These are phyloP conservation scores for Cyanistes caeruleus DNA, from an alignment of 2,113 vertebrate species.

Conservation along the genomic window DNA sequence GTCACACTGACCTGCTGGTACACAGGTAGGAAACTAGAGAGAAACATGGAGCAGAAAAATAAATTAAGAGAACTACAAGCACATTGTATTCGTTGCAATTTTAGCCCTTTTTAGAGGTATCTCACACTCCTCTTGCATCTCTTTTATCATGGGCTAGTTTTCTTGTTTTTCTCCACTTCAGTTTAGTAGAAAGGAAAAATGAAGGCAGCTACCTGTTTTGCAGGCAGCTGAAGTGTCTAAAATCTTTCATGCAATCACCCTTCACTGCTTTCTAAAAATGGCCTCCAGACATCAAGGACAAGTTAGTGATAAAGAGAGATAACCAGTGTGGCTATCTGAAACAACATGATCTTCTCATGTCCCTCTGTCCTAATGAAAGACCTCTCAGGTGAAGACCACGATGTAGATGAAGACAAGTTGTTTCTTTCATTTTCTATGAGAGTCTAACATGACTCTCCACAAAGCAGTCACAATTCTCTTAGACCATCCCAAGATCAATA, in stretches of 20 bases:
- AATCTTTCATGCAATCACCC: background rate
- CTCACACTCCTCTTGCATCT: background rate
- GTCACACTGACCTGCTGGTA: background rate
- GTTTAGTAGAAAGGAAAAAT: background rate
- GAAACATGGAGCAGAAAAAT: background rate
- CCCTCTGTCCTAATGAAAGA: constrained; percentile 9
- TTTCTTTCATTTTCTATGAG: background rate
- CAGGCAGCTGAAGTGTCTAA: background rate
- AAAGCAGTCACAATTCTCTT: constrained; percentile 12
- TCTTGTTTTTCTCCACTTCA: background rate
- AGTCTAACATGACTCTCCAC: background rate
- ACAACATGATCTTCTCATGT: background rate
- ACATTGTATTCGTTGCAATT: background rate
- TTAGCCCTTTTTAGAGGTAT: background rate
- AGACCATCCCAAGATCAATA: background rate
- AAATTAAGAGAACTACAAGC: background rate
- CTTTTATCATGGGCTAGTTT: background rate
- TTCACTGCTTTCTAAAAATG: background rate
- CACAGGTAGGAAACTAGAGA: background rate
- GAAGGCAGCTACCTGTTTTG: background rate
- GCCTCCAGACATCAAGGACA: background rate
- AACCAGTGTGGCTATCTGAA: background rate
- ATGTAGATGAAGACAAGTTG: background rate
- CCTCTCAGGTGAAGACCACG: background rate
- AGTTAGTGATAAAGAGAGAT: background rate